phyloP scores from a whole-genome alignment of 2,797 vertebrate species.

The Austrolebias charrua region DNA sequence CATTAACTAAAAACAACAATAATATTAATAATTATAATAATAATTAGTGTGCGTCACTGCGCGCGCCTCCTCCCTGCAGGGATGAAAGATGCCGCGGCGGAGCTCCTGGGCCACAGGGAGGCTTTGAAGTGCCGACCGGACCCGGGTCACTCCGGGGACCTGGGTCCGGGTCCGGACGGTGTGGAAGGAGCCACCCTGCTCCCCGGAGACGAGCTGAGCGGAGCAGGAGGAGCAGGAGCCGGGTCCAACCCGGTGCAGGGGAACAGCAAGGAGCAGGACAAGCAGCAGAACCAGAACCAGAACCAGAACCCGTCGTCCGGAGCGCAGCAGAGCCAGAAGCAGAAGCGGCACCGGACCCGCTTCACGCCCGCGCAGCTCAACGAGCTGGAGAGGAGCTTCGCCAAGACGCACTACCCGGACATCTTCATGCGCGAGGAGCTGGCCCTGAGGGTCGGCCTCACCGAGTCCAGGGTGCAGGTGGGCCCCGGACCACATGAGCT shows the following conservation, averaged over 20 bases:
- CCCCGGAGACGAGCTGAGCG: slow-evolving; percentile 90
- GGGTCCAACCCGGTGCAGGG: slow-evolving; percentile 92
- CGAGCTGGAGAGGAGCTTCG: slow-evolving; percentile 97
- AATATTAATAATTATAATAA: too few relatives aligned
- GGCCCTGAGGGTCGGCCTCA: slow-evolving; percentile 95
- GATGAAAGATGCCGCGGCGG: slow-evolving; percentile 87
- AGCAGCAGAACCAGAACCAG: slow-evolving; percentile 81
- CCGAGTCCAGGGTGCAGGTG: slow-evolving; percentile 97
- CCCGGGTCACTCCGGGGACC: slow-evolving; percentile 91
- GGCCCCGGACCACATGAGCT: background rate
- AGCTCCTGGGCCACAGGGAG: slow-evolving; percentile 95
- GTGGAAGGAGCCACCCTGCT: slow-evolving; percentile 93
- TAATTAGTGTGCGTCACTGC: slow-evolving; percentile 4
- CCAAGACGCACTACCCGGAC: slow-evolving; percentile 98
- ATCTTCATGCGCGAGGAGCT: slow-evolving; percentile 99
- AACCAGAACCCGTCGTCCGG: slow-evolving; percentile 87
- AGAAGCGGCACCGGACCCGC: slow-evolving; percentile 97
- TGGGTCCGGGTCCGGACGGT: slow-evolving; percentile 88
- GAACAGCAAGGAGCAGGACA: slow-evolving; percentile 92
- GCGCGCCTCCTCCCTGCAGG: slow-evolving; percentile 60
- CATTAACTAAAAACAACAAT: slow-evolving; percentile 13
- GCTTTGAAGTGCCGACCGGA: slow-evolving; percentile 94
- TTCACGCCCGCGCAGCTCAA: slow-evolving; percentile 98
- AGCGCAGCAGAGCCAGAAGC: slow-evolving; percentile 91
- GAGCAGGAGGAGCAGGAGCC: slow-evolving; percentile 85